phyloP scores from a whole-genome alignment of 1,140 invertebrate genomes.

The Orius insidiosus region DNA sequence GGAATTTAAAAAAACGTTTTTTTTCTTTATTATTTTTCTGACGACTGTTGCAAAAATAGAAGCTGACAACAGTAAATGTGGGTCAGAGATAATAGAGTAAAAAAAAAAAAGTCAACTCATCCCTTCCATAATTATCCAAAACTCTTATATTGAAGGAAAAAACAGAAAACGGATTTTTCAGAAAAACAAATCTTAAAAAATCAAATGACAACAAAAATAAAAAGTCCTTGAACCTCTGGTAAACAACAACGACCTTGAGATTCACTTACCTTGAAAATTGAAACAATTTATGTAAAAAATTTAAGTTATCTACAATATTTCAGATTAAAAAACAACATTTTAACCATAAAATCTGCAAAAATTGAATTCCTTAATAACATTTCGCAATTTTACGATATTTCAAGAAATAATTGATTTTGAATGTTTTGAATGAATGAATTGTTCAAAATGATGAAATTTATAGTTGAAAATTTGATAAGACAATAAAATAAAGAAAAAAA shows the following conservation, averaged over 20 bases:
- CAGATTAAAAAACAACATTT: no score
- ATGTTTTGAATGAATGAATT: neutral
- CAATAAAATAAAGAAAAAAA: no score
- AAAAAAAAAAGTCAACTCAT: neutral
- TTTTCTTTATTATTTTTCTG: no score
- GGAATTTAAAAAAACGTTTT: no score
- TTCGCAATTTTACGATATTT: neutral
- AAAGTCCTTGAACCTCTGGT: constrained; percentile 17
- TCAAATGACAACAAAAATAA: constrained; percentile 13
- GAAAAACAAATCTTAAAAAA: constrained; percentile 9
- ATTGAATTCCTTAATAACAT: neutral
- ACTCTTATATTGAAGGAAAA: neutral
- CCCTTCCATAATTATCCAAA: constrained; percentile 1
- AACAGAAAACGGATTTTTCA: neutral
- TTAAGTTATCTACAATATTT: neutral
- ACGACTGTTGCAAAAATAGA: no score
- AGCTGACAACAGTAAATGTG: no score
- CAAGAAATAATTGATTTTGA: neutral
- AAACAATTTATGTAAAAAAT: neutral
- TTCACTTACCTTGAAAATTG: constrained; percentile 2
- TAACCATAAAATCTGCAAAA: neutral
- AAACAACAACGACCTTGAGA: constrained; percentile 18
- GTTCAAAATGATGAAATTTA: neutral
- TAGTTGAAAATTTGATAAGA: no score
- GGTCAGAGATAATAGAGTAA: no score